Evolutionary conservation across 1,140 invertebrate species (phyloP).

Genomic region (Saccostrea glomerata): DNA sequence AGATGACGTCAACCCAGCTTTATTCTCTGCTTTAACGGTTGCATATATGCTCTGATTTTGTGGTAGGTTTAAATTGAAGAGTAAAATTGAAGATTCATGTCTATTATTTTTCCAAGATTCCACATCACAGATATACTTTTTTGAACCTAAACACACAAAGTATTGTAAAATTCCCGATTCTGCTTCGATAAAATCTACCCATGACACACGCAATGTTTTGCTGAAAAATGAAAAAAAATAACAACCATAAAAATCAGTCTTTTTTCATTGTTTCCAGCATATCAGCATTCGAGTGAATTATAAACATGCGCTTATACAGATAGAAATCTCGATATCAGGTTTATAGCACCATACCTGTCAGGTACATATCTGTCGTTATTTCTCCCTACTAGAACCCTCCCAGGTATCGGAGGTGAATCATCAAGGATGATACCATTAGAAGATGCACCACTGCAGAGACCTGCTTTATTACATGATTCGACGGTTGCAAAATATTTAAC

Average conservation of each 20-base stretch:
- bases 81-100: conserved; percentile 44
- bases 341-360: too few species aligned
- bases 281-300: too few species aligned
- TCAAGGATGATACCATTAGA: conserved; percentile 63
- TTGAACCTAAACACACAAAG: conserved; percentile 57
- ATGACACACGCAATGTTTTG: conserved; percentile 9
- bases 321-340: too few species aligned
- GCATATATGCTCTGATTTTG: conserved; percentile 48
- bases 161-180: conserved; percentile 63
- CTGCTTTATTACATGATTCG: conserved; percentile 58
- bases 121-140: conserved; percentile 51
- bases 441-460: conserved; percentile 49
- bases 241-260: too few species aligned
- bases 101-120: conserved; percentile 25
- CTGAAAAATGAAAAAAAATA: neutral
- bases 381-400: conserved; percentile 52
- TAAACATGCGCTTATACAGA: too few species aligned
- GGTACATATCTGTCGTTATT: too few species aligned
- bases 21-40: conserved; percentile 59
- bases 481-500: conserved; percentile 53
- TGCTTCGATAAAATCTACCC: conserved; percentile 65
- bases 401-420: conserved; percentile 57
- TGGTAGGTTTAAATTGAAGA: conserved; percentile 52
- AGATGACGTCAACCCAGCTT: conserved; percentile 47
- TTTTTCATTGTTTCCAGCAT: too few species aligned